Base-by-base conservation (phyloP, 2,113 vertebrate species). In the Chamaetylas fuelleborni region DNA sequence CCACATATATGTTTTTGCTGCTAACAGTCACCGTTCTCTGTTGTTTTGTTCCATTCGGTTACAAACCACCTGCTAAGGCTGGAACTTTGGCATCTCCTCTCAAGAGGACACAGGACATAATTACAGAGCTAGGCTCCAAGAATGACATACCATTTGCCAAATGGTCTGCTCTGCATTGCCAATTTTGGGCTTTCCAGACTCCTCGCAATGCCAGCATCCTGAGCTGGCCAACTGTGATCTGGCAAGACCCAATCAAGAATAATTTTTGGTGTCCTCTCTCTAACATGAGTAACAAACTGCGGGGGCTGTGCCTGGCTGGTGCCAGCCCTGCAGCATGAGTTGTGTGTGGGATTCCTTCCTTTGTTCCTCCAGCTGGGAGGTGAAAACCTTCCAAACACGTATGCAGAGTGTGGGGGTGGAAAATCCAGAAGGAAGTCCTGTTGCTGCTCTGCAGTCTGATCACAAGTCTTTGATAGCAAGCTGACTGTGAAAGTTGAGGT, bases 61-160 rank as follows among this genome's bases (percentile, higher is more conserved):
- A 48, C 57, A 84, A 79, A 88, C 86, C 95, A 97, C 92, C 93
- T 95, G 95, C 91, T 95, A 84, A 89, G 76, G 43, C 69, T 89
- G 89, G 47, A 93, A 91, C 77, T 71, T 89, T 79, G 92, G 93
- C 95, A 85, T 43, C 83, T 87, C 89, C 62, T 78, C 80, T 89
- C 76, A 14, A 43, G 61, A 91, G 89, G 83, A 86, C 80, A 45
- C 89, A 64, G 83, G 88, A 81, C 77, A 51, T 79, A 86, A 95
- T 95, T 74, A 81, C 84, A 92, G 76, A 23, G 67, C 42, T 7
- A 26, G 54, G 89, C 81, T 96, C 94, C 95, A 95, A 86, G 67
- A 82, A 86, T 9, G 56, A 94, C 91, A 95, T 12, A 50, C 80
- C 5, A 2, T 79, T 81, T 95, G 91, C 93, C 94, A 95, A 95